phyloP scores from a whole-genome alignment of 2,888 invertebrate species.

The Phaedon cochleariae region DNA sequence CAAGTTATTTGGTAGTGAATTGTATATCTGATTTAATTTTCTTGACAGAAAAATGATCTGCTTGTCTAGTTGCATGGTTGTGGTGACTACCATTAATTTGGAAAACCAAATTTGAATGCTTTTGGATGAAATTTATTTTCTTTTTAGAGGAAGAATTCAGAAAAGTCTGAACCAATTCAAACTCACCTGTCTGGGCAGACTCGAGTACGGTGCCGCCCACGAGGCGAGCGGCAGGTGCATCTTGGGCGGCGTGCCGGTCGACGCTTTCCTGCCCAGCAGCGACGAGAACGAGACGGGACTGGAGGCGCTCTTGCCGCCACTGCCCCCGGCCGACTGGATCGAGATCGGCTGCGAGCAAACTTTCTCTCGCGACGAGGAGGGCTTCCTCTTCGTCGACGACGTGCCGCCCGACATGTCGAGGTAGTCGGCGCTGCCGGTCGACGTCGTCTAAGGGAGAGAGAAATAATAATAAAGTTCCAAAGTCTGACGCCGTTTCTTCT shows the following conservation, averaged over 20 bases:
- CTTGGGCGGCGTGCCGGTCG: slow-evolving; percentile 61
- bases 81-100: no score
- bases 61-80: no score
- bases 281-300: slow-evolving; percentile 45
- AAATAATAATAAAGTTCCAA: no score
- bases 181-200: slow-evolving; percentile 57
- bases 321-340: slow-evolving; percentile 61
- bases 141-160: no score
- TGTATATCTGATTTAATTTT: no score
- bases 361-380: slow-evolving; percentile 32
- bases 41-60: no score
- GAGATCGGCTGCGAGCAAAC: slow-evolving; percentile 69
- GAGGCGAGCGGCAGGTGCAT: slow-evolving; percentile 64
- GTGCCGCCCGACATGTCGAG: slow-evolving; percentile 64
- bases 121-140: no score
- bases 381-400: slow-evolving; percentile 26
- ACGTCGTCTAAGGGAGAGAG: neutral
- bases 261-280: slow-evolving; percentile 55
- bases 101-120: no score
- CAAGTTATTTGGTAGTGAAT: no score
- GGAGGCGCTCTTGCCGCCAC: slow-evolving; percentile 51
- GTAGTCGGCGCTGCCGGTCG: slow-evolving; percentile 62
- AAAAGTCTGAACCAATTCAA: no score
- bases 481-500: neutral
- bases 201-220: slow-evolving; percentile 62